A percentile compares a stretch with the other conserved stretches of the same genome.
phyloP scores from a whole-genome alignment of 2,888 invertebrate species.

The Ophion obscuratus region DNA sequence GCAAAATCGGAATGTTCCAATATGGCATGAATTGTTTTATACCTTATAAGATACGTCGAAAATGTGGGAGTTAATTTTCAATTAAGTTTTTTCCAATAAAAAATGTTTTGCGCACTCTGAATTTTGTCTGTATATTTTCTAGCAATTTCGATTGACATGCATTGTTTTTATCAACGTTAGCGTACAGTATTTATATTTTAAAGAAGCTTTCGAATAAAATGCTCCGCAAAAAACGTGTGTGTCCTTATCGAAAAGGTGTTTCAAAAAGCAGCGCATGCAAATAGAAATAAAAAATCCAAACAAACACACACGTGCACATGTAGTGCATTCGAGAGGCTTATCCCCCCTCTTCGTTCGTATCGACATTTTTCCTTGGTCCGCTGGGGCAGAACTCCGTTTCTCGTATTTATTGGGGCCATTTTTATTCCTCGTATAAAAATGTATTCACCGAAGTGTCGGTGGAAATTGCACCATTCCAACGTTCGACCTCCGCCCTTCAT shows the following conservation, averaged over 20 bases:
- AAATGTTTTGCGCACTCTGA: too few relatives aligned
- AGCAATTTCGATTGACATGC: too few relatives aligned
- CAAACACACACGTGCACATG: background rate
- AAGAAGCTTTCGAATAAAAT: too few relatives aligned
- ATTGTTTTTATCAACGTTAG: too few relatives aligned
- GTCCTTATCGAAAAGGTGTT: background rate
- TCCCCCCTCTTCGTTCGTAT: conserved; percentile 24
- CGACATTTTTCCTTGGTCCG: conserved; percentile 58
- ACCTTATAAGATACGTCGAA: too few relatives aligned
- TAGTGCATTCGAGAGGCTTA: conserved; percentile 30
- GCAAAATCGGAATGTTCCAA: too few relatives aligned
- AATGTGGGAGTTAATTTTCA: too few relatives aligned
- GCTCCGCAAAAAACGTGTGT: too few relatives aligned
- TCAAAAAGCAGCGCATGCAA: background rate
- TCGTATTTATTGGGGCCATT: conserved; percentile 75
- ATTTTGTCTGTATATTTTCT: too few relatives aligned
- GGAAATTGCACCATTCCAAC: conserved; percentile 72
- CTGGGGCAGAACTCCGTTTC: conserved; percentile 63
- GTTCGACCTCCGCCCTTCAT: background rate
- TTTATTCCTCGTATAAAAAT: conserved; percentile 74
- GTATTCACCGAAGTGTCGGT: conserved; percentile 72
- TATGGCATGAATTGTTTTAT: too few relatives aligned
- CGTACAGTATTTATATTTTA: too few relatives aligned
- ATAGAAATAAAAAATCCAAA: background rate
- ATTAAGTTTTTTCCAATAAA: too few relatives aligned